Conservation (phyloP, 2,797 vertebrate genomes). For the Xerus rutilus region DNA sequence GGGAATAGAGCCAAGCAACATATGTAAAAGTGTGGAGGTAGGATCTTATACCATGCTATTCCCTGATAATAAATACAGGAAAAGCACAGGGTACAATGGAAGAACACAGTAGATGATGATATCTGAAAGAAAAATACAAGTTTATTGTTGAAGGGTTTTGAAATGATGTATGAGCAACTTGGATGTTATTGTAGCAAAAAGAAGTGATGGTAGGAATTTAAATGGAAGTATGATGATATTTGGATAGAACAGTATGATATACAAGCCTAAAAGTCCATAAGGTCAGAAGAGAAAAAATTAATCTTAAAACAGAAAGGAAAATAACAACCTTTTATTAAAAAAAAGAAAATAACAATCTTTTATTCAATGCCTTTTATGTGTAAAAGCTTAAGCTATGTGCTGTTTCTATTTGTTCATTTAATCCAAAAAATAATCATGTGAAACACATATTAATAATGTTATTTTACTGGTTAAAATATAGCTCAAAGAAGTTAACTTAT, state of each 20-base stretch:
- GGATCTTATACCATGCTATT: not conserved
- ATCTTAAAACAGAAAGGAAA: not conserved
- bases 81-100: not conserved
- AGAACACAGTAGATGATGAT: not conserved
- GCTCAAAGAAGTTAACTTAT: not conserved
- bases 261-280: not conserved
- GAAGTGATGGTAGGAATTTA: not conserved
- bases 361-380: not conserved
- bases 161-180: not conserved
- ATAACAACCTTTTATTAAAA: not conserved
- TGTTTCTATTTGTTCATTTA: conserved; percentile 15
- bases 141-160: not conserved
- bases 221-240: not conserved
- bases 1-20: not conserved
- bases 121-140: not conserved
- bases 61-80: not conserved
- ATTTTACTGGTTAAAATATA: not conserved
- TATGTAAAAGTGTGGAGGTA: not conserved
- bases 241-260: not conserved
- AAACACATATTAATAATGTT: not conserved
- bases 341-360: not conserved
- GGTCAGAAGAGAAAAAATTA: not conserved
- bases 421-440: not conserved
- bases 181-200: not conserved
- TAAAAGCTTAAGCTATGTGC: not conserved